Evolutionary conservation across 1,140 invertebrate genomes (phyloP), one percentile per base, ranked within the genome.

Genomic region (Drosophila santomea): DNA sequence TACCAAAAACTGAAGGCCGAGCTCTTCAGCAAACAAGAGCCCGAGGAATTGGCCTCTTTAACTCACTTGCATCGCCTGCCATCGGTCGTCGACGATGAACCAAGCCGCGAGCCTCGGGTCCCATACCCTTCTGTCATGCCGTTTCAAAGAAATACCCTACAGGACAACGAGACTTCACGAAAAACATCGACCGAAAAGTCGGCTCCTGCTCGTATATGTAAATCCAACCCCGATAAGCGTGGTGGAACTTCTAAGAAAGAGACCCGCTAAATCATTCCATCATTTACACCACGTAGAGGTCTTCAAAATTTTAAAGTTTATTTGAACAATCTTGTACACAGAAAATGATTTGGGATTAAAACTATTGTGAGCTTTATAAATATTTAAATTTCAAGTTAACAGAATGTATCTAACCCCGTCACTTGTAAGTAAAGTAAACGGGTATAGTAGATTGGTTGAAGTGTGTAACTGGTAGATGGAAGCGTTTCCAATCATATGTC

Each of bases 1-100:
- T 68, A 84, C 45, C 84, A 89, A 0, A 71, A 74, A 43, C 32
- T 88, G 0, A 48, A 7, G 32, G 79, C 83, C 5, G 15, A 78
- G 14, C 28, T 32, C 2, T 8, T 39, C 4, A 25, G 7, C 2
- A 32, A 32, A 10, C 2, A 8, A 8, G 15, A 32, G 1, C 1
- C 5, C 0, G 35, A 39, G 5, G 23, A 28, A 11, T 10, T 10
- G 5, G 45, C 36, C 2, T 72, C 68, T 0, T 7, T 58, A 11
- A 15, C 2, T 20, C 64, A 55, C 10, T 32, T 71, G 10, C 8
- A 25, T 3, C 11, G 1, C 0, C 5, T 68, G 4, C 66, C 66
- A 11, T 45, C 61, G 32, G 14, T 64, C 5, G 17, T 36, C 4
- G 50, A 36, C 11, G 35, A 17, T 5, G 50, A 52, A 17, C 10